A percentile compares a stretch with the other conserved stretches of the same genome.
These are phyloP conservation scores for Dipodomys stephensi DNA, from an alignment of 2,113 vertebrate species.

Conservation along the genomic window DNA sequence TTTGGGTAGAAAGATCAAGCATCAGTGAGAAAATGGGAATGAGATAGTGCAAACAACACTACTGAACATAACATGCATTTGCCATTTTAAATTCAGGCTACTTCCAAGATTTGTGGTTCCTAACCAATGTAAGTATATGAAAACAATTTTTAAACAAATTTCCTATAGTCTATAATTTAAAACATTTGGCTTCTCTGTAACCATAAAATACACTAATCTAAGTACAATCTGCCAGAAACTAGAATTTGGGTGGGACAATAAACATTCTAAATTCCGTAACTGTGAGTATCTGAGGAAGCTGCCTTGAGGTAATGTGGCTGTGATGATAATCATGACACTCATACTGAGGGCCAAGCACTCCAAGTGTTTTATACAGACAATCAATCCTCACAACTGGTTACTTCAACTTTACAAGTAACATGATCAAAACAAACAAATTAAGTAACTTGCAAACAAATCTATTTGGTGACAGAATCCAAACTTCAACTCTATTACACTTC, in stretches of 20 bases:
- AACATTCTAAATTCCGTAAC: conserved; percentile 27
- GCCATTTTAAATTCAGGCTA: conserved; percentile 49
- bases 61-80: conserved; percentile 44
- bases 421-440: conserved; percentile 35
- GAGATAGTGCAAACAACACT: conserved; percentile 50
- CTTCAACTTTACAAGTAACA: conserved; percentile 35
- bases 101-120: conserved; percentile 34
- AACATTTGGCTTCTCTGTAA: conserved; percentile 51
- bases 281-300: neutral
- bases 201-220: conserved; percentile 54
- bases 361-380: neutral
- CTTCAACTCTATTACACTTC: conserved; percentile 9
- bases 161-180: conserved; percentile 65
- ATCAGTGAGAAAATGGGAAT: conserved; percentile 49
- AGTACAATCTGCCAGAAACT: conserved; percentile 52
- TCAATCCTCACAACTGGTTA: neutral
- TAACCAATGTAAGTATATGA: conserved; percentile 56
- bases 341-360: neutral
- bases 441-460: neutral
- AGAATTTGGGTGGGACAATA: conserved; percentile 56
- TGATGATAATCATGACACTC: neutral
- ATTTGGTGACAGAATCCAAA: conserved; percentile 38
- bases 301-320: neutral
- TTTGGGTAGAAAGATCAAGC: conserved; percentile 15
- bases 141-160: conserved; percentile 46